Evolutionary conservation across 2,888 invertebrate species (phyloP).

Genomic region (Heliconius cydno): DNA sequence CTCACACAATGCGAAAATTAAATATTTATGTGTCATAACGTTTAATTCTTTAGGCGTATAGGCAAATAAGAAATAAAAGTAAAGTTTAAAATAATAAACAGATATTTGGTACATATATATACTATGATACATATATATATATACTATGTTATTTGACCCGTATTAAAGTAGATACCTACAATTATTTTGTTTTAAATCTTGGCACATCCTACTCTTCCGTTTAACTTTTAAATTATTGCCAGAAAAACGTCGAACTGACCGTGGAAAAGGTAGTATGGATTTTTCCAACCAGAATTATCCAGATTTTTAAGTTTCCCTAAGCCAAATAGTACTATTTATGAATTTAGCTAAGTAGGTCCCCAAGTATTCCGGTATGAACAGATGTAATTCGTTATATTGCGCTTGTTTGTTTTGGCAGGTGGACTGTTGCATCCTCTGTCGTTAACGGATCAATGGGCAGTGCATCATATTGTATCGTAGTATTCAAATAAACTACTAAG

Average conservation of each 20-base stretch:
- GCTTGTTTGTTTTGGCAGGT: slow-evolving; percentile 72
- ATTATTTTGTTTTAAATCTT: no score
- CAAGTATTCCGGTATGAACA: not conserved
- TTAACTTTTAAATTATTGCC: not conserved
- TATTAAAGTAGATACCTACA: not conserved
- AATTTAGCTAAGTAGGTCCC: not conserved
- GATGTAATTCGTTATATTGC: slow-evolving; percentile 21
- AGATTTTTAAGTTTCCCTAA: not conserved
- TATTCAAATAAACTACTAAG: slow-evolving; percentile 27
- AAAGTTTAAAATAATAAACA: not conserved
- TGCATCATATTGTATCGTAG: slow-evolving; percentile 25
- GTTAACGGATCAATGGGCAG: slow-evolving; percentile 35
- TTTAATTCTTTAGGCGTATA: not conserved
- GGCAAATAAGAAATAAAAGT: not conserved
- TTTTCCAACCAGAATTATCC: not conserved
- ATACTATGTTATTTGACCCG: not conserved
- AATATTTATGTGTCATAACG: not conserved
- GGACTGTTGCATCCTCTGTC: slow-evolving; percentile 49
- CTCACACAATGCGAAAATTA: not conserved
- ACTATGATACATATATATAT: not conserved
- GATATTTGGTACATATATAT: not conserved
- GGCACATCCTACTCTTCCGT: not conserved
- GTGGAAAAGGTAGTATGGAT: no score
- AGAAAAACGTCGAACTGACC: no score
- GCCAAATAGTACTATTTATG: not conserved